These are phyloP conservation scores for Haplotaxodon microlepis DNA, from an alignment of 2,113 vertebrate genomes.

Conservation along the genomic window DNA sequence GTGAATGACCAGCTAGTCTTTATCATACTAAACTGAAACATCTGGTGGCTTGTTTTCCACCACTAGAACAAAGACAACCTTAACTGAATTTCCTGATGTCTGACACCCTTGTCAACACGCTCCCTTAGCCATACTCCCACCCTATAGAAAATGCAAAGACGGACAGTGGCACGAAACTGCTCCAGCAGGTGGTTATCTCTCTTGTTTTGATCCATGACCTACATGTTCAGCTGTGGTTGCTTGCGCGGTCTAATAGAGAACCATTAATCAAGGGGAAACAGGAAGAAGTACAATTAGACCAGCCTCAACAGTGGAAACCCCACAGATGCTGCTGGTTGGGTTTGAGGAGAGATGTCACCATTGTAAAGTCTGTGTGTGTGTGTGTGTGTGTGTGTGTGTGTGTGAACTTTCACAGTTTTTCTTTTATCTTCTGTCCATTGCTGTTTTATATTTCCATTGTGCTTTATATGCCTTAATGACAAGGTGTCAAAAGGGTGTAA, in stretches of 20 bases:
- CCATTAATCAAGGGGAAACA: slow-evolving; percentile 51
- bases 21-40: slow-evolving; percentile 17
- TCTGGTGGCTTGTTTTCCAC: slow-evolving; percentile 33
- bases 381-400: background rate
- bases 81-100: slow-evolving; percentile 23
- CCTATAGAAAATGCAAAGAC: slow-evolving; percentile 1
- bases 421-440: background rate
- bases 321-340: background rate
- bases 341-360: background rate
- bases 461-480: background rate
- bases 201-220: slow-evolving; percentile 48
- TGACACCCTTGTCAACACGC: background rate
- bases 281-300: slow-evolving; percentile 50
- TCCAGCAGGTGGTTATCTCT: slow-evolving; percentile 65
- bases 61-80: slow-evolving; percentile 14
- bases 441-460: no score
- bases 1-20: background rate
- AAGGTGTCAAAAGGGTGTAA: background rate
- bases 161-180: background rate
- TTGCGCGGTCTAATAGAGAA: slow-evolving; percentile 19
- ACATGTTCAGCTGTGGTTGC: slow-evolving; percentile 19
- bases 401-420: background rate
- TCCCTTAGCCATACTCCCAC: background rate
- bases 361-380: background rate
- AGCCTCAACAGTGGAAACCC: slow-evolving; percentile 3